phyloP scores from a whole-genome alignment of 2,888 invertebrate species.

The Keiferia lycopersicella region DNA sequence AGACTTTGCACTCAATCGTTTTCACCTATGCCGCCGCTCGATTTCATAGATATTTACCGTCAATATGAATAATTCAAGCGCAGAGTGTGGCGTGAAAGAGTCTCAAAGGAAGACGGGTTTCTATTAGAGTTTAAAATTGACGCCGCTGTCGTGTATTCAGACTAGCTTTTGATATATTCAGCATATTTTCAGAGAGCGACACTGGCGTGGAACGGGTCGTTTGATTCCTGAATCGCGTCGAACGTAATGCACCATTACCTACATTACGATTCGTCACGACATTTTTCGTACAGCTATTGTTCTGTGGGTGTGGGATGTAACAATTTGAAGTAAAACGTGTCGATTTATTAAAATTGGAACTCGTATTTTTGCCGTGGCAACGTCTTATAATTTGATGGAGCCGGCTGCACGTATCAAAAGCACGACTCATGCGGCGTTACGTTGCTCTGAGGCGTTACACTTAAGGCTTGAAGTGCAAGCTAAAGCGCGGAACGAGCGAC shows the following conservation, averaged over 20 bases:
- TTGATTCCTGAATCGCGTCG: constrained; percentile 3
- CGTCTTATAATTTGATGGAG: no score
- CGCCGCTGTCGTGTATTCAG: constrained; percentile 41
- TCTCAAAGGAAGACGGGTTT: constrained; percentile 70
- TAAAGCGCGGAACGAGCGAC: no score
- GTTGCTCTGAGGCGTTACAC: no score
- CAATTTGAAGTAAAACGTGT: neutral
- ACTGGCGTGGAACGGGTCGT: neutral
- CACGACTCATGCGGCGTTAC: no score
- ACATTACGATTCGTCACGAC: constrained; percentile 7
- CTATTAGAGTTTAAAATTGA: constrained; percentile 69
- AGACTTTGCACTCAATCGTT: constrained; percentile 5
- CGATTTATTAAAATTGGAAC: no score
- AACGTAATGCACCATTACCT: constrained; percentile 10
- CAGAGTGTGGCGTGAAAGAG: constrained; percentile 65
- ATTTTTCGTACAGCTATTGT: neutral
- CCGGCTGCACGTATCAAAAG: no score
- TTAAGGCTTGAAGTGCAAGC: no score
- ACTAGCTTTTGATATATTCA: constrained; percentile 22
- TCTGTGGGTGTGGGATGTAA: neutral
- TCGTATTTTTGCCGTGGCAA: no score
- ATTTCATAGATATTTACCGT: constrained; percentile 66
- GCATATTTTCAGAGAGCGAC: constrained; percentile 12
- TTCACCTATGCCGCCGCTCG: constrained; percentile 55
- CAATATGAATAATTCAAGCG: constrained; percentile 72